A percentile compares a stretch with the other conserved stretches of the same genome.
Evolutionary conservation across 1,140 invertebrate species (phyloP).

Genomic region (Pseudomyrmex gracilis): DNA sequence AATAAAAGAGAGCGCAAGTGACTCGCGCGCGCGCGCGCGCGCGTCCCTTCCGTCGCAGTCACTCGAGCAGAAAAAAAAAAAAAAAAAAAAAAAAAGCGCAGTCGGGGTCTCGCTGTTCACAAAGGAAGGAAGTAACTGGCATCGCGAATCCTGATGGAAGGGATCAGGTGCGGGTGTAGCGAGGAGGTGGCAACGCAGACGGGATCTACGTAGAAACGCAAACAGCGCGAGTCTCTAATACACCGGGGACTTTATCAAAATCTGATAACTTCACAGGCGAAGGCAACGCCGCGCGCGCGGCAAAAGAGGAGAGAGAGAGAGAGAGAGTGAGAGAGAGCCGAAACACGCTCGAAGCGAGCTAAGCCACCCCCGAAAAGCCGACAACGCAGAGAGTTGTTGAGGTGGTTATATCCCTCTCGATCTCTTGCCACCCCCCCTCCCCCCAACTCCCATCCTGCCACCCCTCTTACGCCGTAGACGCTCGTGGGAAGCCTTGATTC

Average conservation of each 20-base stretch:
- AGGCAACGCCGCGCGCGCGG: conserved; percentile 56
- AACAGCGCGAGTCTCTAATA: conserved; percentile 74
- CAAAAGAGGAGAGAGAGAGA: conserved; percentile 65
- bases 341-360: conserved; percentile 62
- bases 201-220: conserved; percentile 76
- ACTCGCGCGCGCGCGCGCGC: no score
- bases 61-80: conserved; percentile 21
- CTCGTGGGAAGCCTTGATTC: conserved; percentile 62
- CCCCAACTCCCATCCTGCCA: conserved; percentile 10
- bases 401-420: conserved; percentile 64
- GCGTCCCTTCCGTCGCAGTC: conserved; percentile 26
- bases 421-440: conserved; percentile 31
- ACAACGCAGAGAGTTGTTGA: conserved; percentile 67
- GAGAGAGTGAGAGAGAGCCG: conserved; percentile 64
- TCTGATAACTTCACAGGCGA: conserved; percentile 78
- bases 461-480: conserved; percentile 47
- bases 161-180: conserved; percentile 21
- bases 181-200: conserved; percentile 68
- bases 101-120: conserved; percentile 33
- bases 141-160: conserved; percentile 65
- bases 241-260: conserved; percentile 81
- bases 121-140: conserved; percentile 55
- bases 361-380: conserved; percentile 77
- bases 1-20: conserved; percentile 18
- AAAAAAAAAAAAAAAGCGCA: conserved; percentile 1